A percentile compares a stretch with the other conserved stretches of the same genome.
phyloP scores from a whole-genome alignment of 1,140 invertebrate species.

The Gonatopus flavifemur region DNA sequence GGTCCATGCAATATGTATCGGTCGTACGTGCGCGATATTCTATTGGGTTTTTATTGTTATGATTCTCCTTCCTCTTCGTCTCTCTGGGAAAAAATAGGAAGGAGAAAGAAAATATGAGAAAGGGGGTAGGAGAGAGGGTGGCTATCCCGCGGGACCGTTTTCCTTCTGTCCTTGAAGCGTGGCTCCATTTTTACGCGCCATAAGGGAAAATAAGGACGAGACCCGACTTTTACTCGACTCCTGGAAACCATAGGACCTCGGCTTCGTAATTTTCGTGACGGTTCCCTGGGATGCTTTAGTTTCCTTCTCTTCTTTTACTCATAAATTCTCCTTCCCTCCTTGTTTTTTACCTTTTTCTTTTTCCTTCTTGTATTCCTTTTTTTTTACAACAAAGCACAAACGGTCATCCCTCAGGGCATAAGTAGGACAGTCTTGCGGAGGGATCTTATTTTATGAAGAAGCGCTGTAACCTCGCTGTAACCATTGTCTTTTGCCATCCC shows the following conservation, averaged over 20 bases:
- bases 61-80: background rate
- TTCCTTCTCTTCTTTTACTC: slow-evolving; percentile 11
- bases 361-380: slow-evolving; percentile 3
- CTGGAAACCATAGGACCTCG: background rate
- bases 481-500: too few relatives aligned
- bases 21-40: slow-evolving; percentile 26
- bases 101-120: too few relatives aligned
- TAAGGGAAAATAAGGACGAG: slow-evolving; percentile 5
- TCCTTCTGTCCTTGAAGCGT: slow-evolving; percentile 10
- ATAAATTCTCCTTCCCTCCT: too few relatives aligned
- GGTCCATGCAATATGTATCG: slow-evolving; percentile 28
- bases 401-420: slow-evolving; percentile 7
- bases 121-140: too few relatives aligned
- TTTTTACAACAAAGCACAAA: background rate
- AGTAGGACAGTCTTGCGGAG: background rate
- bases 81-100: too few relatives aligned
- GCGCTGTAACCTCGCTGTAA: background rate
- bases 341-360: background rate
- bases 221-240: too few relatives aligned
- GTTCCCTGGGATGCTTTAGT: slow-evolving; percentile 16
- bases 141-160: slow-evolving; percentile 11
- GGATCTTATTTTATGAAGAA: background rate
- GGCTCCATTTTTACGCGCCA: slow-evolving; percentile 10
- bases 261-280: slow-evolving; percentile 26
- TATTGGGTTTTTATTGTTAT: slow-evolving; percentile 31